Evolutionary conservation across 1,140 invertebrate species (phyloP).

Genomic region (Battus philenor): DNA sequence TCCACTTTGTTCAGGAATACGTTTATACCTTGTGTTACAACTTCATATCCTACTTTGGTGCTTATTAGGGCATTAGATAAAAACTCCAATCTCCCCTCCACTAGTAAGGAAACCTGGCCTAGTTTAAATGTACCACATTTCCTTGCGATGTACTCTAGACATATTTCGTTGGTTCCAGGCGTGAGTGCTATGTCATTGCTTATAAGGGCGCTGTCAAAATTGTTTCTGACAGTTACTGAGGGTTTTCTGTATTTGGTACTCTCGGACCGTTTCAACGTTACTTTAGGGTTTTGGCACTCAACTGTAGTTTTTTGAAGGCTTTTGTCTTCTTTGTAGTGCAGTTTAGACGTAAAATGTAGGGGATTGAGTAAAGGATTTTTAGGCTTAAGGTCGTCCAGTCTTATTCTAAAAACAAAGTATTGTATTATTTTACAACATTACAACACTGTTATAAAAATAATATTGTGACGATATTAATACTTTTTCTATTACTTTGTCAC

Average conservation of each 20-base stretch:
- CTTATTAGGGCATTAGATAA: conserved; percentile 73
- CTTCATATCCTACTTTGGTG: conserved; percentile 61
- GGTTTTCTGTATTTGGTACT: conserved; percentile 78
- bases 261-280: conserved; percentile 77
- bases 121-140: conserved; percentile 78
- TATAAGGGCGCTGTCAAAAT: conserved; percentile 80
- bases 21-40: conserved; percentile 64
- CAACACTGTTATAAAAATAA: no score
- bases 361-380: conserved; percentile 77
- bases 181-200: conserved; percentile 72
- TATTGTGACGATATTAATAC: no score
- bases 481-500: no score
- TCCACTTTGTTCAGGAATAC: conserved; percentile 75
- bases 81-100: conserved; percentile 80
- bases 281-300: conserved; percentile 77
- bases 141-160: conserved; percentile 78
- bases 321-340: conserved; percentile 89
- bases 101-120: conserved; percentile 77
- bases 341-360: conserved; percentile 81
- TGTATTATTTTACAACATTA: neutral
- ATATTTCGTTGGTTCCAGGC: conserved; percentile 85
- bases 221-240: conserved; percentile 70
- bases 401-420: conserved; percentile 58
- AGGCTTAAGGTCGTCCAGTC: conserved; percentile 78
- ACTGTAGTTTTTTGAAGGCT: conserved; percentile 81